Evolutionary conservation across 2,888 invertebrate genomes (phyloP).

Genomic region (Melanargia galathea): DNA sequence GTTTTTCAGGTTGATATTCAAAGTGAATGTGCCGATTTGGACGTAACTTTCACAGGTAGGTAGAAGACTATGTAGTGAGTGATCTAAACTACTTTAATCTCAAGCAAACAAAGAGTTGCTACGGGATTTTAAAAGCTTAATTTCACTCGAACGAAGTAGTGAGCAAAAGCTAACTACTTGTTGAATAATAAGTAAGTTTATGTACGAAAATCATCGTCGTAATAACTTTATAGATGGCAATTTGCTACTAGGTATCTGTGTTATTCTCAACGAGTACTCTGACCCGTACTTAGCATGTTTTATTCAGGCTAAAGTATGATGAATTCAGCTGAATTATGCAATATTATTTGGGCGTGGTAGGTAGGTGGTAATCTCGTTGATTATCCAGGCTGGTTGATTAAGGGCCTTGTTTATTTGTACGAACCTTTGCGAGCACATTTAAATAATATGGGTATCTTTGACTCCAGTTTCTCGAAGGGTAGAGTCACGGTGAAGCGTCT

Average conservation of each 20-base stretch:
- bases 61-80: no score
- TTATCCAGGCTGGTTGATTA: conserved; percentile 26
- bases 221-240: conserved; percentile 53
- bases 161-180: no score
- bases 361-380: conserved; percentile 25
- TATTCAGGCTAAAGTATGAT: conserved; percentile 49
- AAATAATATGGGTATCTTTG: conserved; percentile 14
- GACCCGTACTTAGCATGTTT: conserved; percentile 54
- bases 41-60: no score
- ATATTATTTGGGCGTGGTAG: conserved; percentile 30
- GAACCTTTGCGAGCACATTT: conserved; percentile 21
- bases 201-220: background rate
- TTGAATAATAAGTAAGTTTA: background rate
- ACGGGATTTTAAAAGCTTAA: no score
- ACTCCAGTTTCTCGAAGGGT: background rate
- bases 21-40: no score
- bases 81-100: no score
- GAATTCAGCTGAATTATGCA: conserved; percentile 50
- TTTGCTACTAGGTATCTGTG: conserved; percentile 67
- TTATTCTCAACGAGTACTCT: conserved; percentile 60
- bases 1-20: no score
- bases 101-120: no score
- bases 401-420: conserved; percentile 31
- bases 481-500: no score
- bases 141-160: no score